Evolutionary conservation across 92 coral and sea anemone genomes (phyloP).

Genomic region (Parazoanthus darwini): DNA sequence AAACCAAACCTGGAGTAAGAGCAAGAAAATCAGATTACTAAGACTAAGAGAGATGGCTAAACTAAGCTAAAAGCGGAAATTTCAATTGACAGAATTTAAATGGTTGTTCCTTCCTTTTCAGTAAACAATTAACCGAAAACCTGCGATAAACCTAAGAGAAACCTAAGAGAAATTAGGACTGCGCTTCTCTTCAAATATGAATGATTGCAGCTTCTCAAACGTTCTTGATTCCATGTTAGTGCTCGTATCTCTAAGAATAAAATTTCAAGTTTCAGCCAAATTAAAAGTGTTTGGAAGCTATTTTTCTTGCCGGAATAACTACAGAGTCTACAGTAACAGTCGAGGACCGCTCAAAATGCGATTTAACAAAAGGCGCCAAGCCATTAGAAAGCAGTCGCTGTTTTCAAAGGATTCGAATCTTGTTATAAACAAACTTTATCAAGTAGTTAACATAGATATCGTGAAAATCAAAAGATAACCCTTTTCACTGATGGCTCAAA

Average conservation of each 20-base stretch:
- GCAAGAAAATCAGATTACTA: neutral
- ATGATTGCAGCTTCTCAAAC: too few relatives aligned
- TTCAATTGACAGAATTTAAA: too few relatives aligned
- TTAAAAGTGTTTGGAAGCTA: neutral
- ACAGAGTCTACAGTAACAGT: neutral
- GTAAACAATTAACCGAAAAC: too few relatives aligned
- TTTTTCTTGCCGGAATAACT: neutral
- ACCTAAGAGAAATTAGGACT: too few relatives aligned
- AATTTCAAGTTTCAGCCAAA: too few relatives aligned
- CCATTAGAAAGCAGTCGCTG: neutral
- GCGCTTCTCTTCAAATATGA: too few relatives aligned
- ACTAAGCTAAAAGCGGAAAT: too few relatives aligned
- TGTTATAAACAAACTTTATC: conserved; percentile 7
- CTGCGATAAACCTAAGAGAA: too few relatives aligned
- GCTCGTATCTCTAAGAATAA: neutral
- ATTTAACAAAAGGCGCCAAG: neutral
- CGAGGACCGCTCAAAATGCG: neutral
- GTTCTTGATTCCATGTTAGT: neutral
- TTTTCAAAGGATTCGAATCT: neutral
- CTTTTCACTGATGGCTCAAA: neutral
- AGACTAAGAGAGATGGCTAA: neutral
- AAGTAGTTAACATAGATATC: neutral
- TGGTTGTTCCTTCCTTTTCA: too few relatives aligned
- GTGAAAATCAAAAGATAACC: neutral
- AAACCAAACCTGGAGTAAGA: conserved; percentile 84